A percentile compares a stretch with the other conserved stretches of the same genome.
phyloP scores from a whole-genome alignment of 1,140 invertebrate genomes.

The Chymomyza costata region DNA sequence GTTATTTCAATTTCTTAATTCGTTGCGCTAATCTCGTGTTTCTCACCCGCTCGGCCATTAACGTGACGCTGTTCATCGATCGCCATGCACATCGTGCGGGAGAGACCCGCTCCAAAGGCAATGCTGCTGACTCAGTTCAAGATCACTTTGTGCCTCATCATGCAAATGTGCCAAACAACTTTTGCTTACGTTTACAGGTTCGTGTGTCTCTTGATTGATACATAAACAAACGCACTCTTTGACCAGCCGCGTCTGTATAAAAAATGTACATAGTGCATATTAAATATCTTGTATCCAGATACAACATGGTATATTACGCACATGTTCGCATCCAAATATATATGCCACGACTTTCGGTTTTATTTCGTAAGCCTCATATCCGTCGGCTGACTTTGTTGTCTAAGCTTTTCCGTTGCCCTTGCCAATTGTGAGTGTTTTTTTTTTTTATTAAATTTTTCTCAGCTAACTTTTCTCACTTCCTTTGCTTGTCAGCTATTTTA shows the following conservation, averaged over 20 bases:
- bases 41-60: constrained; percentile 34
- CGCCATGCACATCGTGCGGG: too few relatives aligned
- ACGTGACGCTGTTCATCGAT: too few relatives aligned
- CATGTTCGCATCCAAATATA: too few relatives aligned
- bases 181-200: too few relatives aligned
- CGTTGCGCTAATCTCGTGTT: constrained; percentile 68
- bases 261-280: too few relatives aligned
- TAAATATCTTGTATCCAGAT: too few relatives aligned
- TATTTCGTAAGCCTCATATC: constrained; percentile 22
- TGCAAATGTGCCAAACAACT: constrained; percentile 36
- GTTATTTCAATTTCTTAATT: constrained; percentile 74
- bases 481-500: constrained; percentile 65
- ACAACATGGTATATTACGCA: too few relatives aligned
- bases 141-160: constrained; percentile 57
- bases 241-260: too few relatives aligned
- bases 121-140: background rate
- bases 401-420: constrained; percentile 65
- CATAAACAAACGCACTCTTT: constrained; percentile 61
- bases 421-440: too few relatives aligned
- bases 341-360: constrained; percentile 49
- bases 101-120: too few relatives aligned
- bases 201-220: constrained; percentile 47
- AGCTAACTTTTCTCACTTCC: constrained; percentile 43
- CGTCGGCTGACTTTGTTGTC: constrained; percentile 49
- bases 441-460: too few relatives aligned